Evolutionary conservation across 2,113 vertebrate species (phyloP).

Genomic region (Barnardius zonarius): DNA sequence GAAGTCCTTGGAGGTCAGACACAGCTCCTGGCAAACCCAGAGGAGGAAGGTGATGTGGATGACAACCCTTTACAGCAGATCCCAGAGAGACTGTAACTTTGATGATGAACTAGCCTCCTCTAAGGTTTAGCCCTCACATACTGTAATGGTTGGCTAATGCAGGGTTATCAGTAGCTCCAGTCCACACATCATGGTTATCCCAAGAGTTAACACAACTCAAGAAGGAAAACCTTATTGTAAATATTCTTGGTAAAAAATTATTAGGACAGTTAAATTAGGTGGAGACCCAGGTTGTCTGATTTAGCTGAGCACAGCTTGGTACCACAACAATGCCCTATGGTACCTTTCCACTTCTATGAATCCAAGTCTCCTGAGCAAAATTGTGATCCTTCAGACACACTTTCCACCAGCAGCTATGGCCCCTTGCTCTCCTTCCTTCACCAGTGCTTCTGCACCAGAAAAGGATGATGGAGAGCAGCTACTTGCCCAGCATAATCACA

Average conservation of each 20-base stretch:
- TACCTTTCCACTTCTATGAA: not conserved
- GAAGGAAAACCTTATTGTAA: not conserved
- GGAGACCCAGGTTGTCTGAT: not conserved
- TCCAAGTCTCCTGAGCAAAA: not conserved
- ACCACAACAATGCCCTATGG: not conserved
- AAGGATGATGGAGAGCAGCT: not conserved
- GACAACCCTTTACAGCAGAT: constrained; percentile 8
- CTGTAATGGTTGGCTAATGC: not conserved
- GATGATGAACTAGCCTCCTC: not conserved
- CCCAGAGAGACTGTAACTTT: not conserved
- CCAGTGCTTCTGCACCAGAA: not conserved
- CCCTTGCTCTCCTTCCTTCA: not conserved
- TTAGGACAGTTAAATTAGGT: not conserved
- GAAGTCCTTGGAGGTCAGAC: constrained; percentile 34
- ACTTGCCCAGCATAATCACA: not conserved
- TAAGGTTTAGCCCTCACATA: not conserved
- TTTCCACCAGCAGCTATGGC: not conserved
- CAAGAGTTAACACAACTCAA: not conserved
- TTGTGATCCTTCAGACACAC: not conserved
- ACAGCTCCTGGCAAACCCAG: constrained; percentile 40
- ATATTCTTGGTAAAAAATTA: not conserved
- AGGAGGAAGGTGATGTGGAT: constrained; percentile 33
- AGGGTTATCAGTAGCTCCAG: not conserved
- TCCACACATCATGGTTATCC: not conserved
- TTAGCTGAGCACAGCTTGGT: not conserved